A percentile compares a stretch with the other conserved stretches of the same genome.
phyloP scores from a whole-genome alignment of 2,888 invertebrate species.

The Acrobasis consociella region DNA sequence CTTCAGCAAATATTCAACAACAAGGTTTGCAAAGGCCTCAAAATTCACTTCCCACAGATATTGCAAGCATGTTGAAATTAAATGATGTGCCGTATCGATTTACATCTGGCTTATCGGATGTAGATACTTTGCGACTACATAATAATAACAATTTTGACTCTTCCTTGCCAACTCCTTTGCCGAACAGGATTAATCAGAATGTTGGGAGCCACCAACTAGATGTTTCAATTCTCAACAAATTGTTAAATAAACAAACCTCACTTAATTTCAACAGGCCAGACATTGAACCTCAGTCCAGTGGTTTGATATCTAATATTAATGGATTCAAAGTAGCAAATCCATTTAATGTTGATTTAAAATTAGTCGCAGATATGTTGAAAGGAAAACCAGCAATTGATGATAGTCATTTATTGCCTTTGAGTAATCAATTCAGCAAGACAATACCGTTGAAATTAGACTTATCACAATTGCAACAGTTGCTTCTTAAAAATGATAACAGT shows the following conservation, averaged over 20 bases:
- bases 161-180: slow-evolving; percentile 57
- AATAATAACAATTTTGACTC: slow-evolving; percentile 61
- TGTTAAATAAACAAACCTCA: slow-evolving; percentile 57
- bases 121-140: slow-evolving; percentile 54
- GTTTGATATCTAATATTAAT: slow-evolving; percentile 67
- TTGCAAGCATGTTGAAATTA: slow-evolving; percentile 61
- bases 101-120: slow-evolving; percentile 53
- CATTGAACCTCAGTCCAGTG: slow-evolving; percentile 53
- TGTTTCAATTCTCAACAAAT: slow-evolving; percentile 63
- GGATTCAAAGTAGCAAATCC: slow-evolving; percentile 79
- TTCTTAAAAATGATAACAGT: slow-evolving; percentile 64
- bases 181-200: slow-evolving; percentile 71
- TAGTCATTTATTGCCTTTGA: slow-evolving; percentile 54
- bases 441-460: slow-evolving; percentile 63
- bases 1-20: slow-evolving; percentile 51
- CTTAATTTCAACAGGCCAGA: slow-evolving; percentile 59
- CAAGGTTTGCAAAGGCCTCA: slow-evolving; percentile 52
- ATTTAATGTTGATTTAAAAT: slow-evolving; percentile 74
- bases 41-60: slow-evolving; percentile 50
- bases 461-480: slow-evolving; percentile 62
- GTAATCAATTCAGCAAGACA: slow-evolving; percentile 61
- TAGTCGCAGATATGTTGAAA: slow-evolving; percentile 75
- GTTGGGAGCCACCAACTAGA: slow-evolving; percentile 72
- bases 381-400: slow-evolving; percentile 67
- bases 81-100: slow-evolving; percentile 70